Evolutionary conservation across 1,140 invertebrate genomes (phyloP).

Genomic region (Philopotamus ludificatus): DNA sequence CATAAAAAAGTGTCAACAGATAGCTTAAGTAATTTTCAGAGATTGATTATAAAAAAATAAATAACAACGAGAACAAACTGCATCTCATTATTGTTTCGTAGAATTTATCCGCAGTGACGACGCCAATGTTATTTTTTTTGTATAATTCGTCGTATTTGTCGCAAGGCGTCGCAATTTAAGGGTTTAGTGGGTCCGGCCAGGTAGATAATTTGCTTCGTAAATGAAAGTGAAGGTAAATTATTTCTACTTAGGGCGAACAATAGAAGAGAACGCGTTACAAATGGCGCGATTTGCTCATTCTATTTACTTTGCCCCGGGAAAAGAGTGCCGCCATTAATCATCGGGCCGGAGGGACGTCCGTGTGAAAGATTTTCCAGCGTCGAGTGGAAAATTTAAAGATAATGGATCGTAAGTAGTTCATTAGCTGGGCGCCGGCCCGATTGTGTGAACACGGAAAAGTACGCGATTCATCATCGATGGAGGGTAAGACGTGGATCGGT

Average conservation of each 20-base stretch:
- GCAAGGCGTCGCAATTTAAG: neutral
- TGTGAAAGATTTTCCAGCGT: conserved; percentile 4
- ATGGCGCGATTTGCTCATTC: conserved; percentile 39
- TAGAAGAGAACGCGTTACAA: conserved; percentile 34
- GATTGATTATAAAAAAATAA: no score
- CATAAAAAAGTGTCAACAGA: no score
- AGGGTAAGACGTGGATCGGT: no score
- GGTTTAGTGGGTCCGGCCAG: conserved; percentile 1
- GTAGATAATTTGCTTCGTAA: conserved; percentile 28
- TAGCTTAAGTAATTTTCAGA: no score
- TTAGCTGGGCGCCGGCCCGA: no score
- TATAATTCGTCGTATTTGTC: neutral
- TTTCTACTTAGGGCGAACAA: conserved; percentile 28
- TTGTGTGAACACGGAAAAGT: no score
- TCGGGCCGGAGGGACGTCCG: neutral
- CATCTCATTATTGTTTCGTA: no score
- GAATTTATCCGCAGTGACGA: no score
- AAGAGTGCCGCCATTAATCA: conserved; percentile 39
- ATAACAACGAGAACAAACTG: no score
- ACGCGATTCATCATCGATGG: no score
- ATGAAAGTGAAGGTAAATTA: conserved; percentile 36
- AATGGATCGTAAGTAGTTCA: conserved; percentile 28
- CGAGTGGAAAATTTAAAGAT: conserved; percentile 21
- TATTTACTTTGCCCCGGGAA: conserved; percentile 30
- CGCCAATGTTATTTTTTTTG: no score